A percentile compares a stretch with the other conserved stretches of the same genome.
phyloP scores from a whole-genome alignment of 2,888 invertebrate genomes.

The Acronicta aceris region DNA sequence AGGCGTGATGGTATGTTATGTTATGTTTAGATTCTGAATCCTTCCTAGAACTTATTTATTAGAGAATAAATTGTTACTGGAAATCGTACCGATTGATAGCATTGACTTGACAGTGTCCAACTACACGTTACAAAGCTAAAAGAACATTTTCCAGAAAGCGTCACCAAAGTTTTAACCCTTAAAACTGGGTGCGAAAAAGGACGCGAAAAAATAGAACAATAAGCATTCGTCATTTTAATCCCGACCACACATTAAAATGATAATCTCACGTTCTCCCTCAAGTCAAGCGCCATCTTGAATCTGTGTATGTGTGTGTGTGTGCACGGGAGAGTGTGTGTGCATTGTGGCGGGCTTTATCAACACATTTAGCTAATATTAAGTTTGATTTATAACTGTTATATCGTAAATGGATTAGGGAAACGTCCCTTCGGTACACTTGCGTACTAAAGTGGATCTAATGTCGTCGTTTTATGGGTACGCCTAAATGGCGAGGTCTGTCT shows the following conservation, averaged over 20 bases:
- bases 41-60: no score
- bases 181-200: conserved; percentile 43
- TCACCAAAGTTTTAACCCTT: conserved; percentile 28
- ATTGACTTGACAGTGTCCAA: no score
- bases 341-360: conserved; percentile 76
- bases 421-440: conserved; percentile 63
- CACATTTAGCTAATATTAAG: conserved; percentile 88
- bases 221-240: conserved; percentile 74
- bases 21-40: no score
- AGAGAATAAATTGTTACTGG: no score
- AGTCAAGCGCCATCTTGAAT: conserved; percentile 64
- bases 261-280: conserved; percentile 63
- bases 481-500: conserved; percentile 60
- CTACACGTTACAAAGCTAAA: not conserved
- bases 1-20: no score
- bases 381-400: conserved; percentile 89
- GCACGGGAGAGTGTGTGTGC: conserved; percentile 30
- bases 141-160: conserved; percentile 1
- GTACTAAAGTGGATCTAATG: conserved; percentile 70
- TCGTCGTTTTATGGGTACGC: conserved; percentile 77
- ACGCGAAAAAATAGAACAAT: conserved; percentile 57
- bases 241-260: conserved; percentile 65
- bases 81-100: no score
- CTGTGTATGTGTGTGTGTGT: conserved; percentile 33
- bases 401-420: conserved; percentile 88